Base-by-base conservation (phyloP, 2,797 vertebrate genomes). In the Leptoclinus maculatus region DNA sequence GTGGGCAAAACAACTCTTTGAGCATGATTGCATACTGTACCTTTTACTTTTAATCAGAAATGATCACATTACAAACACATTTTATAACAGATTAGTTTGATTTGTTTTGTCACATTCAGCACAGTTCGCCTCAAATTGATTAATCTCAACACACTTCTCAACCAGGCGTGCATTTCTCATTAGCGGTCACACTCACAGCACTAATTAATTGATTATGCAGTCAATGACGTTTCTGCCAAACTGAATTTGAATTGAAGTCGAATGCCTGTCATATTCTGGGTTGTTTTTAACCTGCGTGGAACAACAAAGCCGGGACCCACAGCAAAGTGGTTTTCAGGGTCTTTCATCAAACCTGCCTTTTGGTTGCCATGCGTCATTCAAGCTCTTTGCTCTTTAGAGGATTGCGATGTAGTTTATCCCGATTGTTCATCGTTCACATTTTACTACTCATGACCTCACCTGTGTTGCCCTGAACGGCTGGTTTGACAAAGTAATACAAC, bases 161-260 rank as follows among this genome's bases (percentile, higher is more conserved):
- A 66, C 64, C 80, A 88, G 78, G 56, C 74, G 34, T 82, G 73
- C 63, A n/a, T 74, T 86, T 83, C 56, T 85, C 86, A 89, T 87
- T 81, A 83, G 81, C 27, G 47, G 38, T 49, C 41, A 75, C 76
- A 73, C 68, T 88, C 63, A 64, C 66, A 2, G 58, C 66, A 12
- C 66, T 84, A 86, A 91, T 90, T 83, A 86, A 80, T 66, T 41
- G 64, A 80, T 80, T 57, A 81, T 83, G 85, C 75, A 67, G 73
- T 47, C 69, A 80, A 59, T 82, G 79, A 72, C 36, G 39, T 89
- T 82, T 79, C 83, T 86, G 88, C 51, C 90, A 80, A 91, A 82
- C 27, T 85, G 58, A 66, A 78, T 93, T 85, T 84, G 58, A 67
- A 65, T 83, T 68, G 64, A 16, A 65, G 57, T 49, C 51, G 63